Evolutionary conservation across 2,888 invertebrate species (phyloP).

Genomic region (Brachyptera putata): DNA sequence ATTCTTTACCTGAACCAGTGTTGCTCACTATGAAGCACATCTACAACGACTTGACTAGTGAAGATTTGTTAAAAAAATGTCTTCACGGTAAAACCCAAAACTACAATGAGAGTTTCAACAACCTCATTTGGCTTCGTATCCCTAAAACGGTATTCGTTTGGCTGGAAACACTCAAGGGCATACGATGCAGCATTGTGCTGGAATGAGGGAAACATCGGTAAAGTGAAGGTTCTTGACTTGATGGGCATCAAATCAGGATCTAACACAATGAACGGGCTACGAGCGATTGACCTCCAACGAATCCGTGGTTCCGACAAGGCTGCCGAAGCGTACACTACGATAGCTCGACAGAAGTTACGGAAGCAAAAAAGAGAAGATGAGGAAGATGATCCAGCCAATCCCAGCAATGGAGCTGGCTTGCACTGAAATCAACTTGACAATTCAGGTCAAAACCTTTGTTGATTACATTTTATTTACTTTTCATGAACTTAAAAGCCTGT

Average conservation of each 20-base stretch:
- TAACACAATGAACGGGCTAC: no score
- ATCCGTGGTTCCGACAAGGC: no score
- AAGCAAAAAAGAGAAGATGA: neutral
- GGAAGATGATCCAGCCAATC: neutral
- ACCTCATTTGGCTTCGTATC: neutral
- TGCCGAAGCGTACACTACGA: neutral
- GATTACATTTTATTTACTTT: no score
- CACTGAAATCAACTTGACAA: no score
- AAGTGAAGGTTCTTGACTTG: no score
- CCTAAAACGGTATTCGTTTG: neutral
- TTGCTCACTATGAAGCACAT: neutral
- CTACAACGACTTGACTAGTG: neutral
- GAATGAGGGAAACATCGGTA: no score
- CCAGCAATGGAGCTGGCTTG: slow-evolving; percentile 1
- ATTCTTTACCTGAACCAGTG: neutral
- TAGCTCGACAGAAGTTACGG: neutral
- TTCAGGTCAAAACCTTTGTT: no score
- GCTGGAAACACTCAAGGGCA: neutral
- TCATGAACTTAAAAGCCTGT: no score
- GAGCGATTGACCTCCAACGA: no score
- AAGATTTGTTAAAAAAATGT: slow-evolving; percentile 18
- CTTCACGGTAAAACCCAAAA: slow-evolving; percentile 24
- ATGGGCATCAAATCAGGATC: no score
- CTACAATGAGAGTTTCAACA: slow-evolving; percentile 15
- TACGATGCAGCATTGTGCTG: no score